phyloP scores from a whole-genome alignment of 2,113 vertebrate species.

The Tetraodon nigroviridis region DNA sequence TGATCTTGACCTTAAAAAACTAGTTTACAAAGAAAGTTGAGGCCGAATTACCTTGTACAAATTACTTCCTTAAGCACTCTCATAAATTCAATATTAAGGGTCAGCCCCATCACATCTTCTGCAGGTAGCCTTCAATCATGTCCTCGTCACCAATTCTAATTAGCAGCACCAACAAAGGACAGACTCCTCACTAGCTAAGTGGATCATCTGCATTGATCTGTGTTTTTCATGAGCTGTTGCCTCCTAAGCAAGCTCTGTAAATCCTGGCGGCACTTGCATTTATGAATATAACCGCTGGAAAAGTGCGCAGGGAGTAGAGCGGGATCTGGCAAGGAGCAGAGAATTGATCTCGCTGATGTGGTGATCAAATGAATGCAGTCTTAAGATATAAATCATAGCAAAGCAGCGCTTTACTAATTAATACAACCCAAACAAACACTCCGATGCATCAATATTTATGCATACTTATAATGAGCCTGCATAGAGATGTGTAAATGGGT shows the following conservation, averaged over 20 bases:
- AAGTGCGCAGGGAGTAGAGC: too few species aligned
- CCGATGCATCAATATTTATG: constrained; percentile 18
- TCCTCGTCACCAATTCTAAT: constrained; percentile 32
- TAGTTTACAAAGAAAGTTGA: constrained; percentile 15
- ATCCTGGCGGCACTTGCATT: constrained; percentile 1
- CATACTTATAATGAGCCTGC: constrained; percentile 18
- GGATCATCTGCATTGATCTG: constrained; percentile 54
- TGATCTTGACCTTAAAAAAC: constrained; percentile 24
- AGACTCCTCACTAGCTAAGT: constrained; percentile 35
- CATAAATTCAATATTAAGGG: constrained; percentile 34
- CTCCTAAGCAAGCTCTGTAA: constrained; percentile 28
- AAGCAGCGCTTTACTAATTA: constrained; percentile 48
- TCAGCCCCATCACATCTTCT: constrained; percentile 21
- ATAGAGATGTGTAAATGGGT: background rate
- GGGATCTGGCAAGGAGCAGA: background rate
- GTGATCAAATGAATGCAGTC: constrained; percentile 48
- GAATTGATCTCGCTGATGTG: constrained; percentile 39
- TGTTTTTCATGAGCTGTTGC: constrained; percentile 36
- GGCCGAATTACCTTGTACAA: constrained; percentile 22
- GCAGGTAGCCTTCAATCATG: constrained; percentile 21
- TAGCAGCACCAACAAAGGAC: constrained; percentile 37
- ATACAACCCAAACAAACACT: constrained; percentile 15
- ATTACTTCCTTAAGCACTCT: constrained; percentile 26
- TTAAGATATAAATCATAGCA: constrained; percentile 48
- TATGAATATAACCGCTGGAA: too few species aligned